Conservation (phyloP, 2,888 invertebrate genomes). For the Steinernema carpocapsae region DNA sequence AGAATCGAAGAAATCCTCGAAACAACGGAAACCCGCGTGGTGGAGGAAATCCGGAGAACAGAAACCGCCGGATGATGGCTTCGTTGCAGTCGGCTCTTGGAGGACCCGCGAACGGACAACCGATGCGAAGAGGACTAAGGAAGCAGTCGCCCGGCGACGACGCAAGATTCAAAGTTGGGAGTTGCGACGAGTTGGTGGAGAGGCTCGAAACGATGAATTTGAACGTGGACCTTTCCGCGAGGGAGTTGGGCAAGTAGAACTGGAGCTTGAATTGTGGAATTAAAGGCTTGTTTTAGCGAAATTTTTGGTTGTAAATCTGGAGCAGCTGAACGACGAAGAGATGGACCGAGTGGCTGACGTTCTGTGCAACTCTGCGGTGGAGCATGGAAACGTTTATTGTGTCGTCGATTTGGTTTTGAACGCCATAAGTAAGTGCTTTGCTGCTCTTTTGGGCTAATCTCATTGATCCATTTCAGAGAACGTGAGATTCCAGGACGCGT, state of each 20-base stretch:
- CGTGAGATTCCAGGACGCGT: neutral
- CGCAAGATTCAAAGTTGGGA: conserved; percentile 1
- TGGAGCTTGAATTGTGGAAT: neutral
- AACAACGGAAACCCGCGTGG: neutral
- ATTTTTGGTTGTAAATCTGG: neutral
- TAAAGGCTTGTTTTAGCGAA: neutral
- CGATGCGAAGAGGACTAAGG: neutral
- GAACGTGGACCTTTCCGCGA: conserved; percentile 14
- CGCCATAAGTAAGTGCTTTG: conserved; percentile 45
- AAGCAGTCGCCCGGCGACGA: neutral
- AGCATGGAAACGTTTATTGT: conserved; percentile 49
- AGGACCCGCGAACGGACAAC: neutral
- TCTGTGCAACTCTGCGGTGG: conserved; percentile 39
- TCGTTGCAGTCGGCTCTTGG: neutral
- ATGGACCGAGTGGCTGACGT: conserved; percentile 6
- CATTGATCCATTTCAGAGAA: conserved; percentile 4
- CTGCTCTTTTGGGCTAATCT: neutral
- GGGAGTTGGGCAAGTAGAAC: neutral
- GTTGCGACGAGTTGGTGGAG: conserved; percentile 25
- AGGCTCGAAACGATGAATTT: neutral
- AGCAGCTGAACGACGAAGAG: neutral
- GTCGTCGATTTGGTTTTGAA: conserved; percentile 45
- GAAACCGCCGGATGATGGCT: conserved; percentile 13
- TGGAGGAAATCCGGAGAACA: neutral
- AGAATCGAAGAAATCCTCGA: neutral